phyloP scores from a whole-genome alignment of 2,888 invertebrate genomes.

The Dicycla oo region DNA sequence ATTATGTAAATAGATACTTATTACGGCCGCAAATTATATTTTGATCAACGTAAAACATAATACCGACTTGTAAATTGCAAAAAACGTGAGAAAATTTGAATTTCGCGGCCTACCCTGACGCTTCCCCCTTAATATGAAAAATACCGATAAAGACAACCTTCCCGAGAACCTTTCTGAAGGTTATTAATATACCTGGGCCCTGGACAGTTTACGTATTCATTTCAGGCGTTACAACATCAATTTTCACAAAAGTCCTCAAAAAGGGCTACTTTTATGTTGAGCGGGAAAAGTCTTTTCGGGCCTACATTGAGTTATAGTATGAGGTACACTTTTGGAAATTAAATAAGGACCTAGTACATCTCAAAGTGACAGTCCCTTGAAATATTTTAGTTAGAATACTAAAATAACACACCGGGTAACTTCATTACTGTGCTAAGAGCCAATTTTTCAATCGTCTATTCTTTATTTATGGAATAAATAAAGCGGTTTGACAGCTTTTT shows the following conservation, averaged over 20 bases:
- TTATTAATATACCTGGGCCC: neutral
- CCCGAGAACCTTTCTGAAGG: neutral
- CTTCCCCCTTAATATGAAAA: too few species aligned
- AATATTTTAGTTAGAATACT: neutral
- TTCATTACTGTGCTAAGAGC: too few species aligned
- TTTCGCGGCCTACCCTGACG: too few species aligned
- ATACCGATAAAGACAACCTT: neutral
- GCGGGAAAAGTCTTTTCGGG: neutral
- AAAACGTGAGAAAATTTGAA: too few species aligned
- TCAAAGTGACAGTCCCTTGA: neutral
- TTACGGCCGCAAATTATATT: too few species aligned
- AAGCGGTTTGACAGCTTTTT: too few species aligned
- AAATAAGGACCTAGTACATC: neutral
- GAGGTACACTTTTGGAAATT: slow-evolving; percentile 18
- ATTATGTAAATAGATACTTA: too few species aligned
- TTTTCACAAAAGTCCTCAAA: slow-evolving; percentile 17
- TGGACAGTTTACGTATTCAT: neutral
- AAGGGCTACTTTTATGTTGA: neutral
- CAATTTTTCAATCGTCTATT: too few species aligned
- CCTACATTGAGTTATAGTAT: slow-evolving; percentile 35
- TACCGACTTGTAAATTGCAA: too few species aligned
- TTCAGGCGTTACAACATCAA: slow-evolving; percentile 9
- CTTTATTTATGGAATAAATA: too few species aligned
- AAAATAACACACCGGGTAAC: too few species aligned
- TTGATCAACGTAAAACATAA: too few species aligned